phyloP scores from a whole-genome alignment of 2,888 invertebrate genomes.

The Oxystoma pomonae region DNA sequence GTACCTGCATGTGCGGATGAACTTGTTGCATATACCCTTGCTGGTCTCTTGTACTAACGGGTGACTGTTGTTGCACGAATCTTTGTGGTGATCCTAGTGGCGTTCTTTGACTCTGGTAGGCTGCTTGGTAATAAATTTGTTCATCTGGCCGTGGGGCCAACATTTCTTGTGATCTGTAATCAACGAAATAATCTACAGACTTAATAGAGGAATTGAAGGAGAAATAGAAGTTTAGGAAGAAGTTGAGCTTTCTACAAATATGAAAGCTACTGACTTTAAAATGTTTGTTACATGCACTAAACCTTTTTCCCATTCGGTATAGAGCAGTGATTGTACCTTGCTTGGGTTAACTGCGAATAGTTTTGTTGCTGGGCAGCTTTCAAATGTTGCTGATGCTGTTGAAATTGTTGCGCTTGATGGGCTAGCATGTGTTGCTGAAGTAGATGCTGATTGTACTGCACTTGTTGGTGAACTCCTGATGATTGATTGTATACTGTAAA shows the following conservation, averaged over 20 bases:
- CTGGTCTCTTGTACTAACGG: neutral
- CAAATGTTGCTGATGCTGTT: conserved; percentile 39
- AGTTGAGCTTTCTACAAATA: too few relatives aligned
- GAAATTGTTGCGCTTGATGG: conserved; percentile 39
- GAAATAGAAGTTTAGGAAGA: too few relatives aligned
- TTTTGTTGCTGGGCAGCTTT: conserved; percentile 42
- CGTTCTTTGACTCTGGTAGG: conserved; percentile 8
- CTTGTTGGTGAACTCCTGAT: conserved; percentile 34
- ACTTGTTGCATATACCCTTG: neutral
- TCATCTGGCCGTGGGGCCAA: conserved; percentile 47
- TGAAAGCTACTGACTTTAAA: too few relatives aligned
- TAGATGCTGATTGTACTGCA: conserved; percentile 45
- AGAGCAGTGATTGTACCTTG: too few relatives aligned
- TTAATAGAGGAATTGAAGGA: too few relatives aligned
- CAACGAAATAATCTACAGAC: too few relatives aligned
- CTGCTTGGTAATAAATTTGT: conserved; percentile 40
- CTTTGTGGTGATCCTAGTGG: neutral
- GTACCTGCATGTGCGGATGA: neutral
- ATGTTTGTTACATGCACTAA: too few relatives aligned
- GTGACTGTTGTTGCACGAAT: neutral
- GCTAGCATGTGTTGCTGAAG: conserved; percentile 51
- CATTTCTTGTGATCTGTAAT: conserved; percentile 53
- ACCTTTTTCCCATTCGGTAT: too few relatives aligned
- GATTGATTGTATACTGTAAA: conserved; percentile 47
- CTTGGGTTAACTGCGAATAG: conserved; percentile 40